phyloP scores from a whole-genome alignment of 2,888 invertebrate species.

The Geophilus truncorum region DNA sequence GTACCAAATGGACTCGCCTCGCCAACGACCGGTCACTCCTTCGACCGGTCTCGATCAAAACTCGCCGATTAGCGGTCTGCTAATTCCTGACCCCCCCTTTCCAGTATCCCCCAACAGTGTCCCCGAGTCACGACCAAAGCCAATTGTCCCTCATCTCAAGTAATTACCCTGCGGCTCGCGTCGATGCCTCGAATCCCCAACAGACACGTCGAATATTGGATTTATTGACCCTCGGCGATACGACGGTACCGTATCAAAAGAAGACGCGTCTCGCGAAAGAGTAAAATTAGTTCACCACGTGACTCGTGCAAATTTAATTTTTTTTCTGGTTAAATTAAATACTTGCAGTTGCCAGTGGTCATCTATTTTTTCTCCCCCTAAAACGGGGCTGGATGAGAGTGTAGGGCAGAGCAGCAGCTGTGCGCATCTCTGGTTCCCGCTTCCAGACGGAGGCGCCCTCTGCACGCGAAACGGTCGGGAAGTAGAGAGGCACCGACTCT shows the following conservation, averaged over 20 bases:
- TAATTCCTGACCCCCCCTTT: slow-evolving; percentile 17
- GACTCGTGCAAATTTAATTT: neutral
- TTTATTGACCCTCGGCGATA: neutral
- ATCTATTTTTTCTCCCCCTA: neutral
- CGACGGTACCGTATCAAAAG: neutral
- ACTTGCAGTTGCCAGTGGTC: neutral
- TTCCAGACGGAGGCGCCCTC: neutral
- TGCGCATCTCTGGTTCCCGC: neutral
- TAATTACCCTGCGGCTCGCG: slow-evolving; percentile 23
- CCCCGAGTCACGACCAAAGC: neutral
- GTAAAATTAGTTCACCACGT: neutral
- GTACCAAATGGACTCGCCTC: neutral
- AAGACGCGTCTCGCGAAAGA: too few species aligned
- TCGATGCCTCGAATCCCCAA: slow-evolving; percentile 11
- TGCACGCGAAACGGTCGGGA: neutral
- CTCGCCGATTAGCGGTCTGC: neutral
- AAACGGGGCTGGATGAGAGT: neutral
- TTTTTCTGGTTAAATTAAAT: neutral
- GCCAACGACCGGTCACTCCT: neutral
- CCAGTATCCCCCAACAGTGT: neutral
- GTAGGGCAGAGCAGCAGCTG: neutral
- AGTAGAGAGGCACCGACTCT: too few species aligned
- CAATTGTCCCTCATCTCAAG: slow-evolving; percentile 19
- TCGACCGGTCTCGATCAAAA: neutral
- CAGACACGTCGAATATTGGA: neutral